Conservation (phyloP, 2,888 invertebrate species). For the Rhagonycha lutea region DNA sequence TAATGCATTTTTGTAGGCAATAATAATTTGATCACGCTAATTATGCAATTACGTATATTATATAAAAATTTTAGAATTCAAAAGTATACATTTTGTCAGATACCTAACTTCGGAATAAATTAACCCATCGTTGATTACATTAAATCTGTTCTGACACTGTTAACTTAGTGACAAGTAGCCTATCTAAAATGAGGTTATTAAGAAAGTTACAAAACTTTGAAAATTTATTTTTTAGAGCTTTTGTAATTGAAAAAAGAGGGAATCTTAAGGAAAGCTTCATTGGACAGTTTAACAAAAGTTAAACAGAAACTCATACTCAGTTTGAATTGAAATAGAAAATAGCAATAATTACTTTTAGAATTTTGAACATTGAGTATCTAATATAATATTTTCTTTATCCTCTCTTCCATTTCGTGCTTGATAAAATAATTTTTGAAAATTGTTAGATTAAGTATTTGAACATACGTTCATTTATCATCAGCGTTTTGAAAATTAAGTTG, state of each 20-base stretch:
- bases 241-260: constrained; percentile 33
- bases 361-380: not conserved
- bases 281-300: constrained; percentile 11
- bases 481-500: constrained; percentile 11
- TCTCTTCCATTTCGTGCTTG: not conserved
- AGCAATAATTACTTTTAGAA: not conserved
- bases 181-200: constrained; percentile 32
- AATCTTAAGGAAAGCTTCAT: constrained; percentile 17
- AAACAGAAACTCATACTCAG: constrained; percentile 3
- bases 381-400: not conserved
- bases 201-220: constrained; percentile 33
- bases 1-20: not conserved
- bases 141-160: constrained; percentile 25
- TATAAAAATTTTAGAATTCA: not conserved
- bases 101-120: not conserved
- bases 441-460: not conserved
- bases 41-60: not conserved
- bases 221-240: constrained; percentile 32
- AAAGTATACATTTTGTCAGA: not conserved
- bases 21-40: not conserved
- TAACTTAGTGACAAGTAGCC: constrained; percentile 30
- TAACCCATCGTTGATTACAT: constrained; percentile 19
- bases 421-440: not conserved
- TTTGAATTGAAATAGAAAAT: not conserved
- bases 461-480: not conserved